Evolutionary conservation across 2,888 invertebrate species (phyloP), one percentile per base, ranked within the genome.

Genomic region (Andrena camellia): DNA sequence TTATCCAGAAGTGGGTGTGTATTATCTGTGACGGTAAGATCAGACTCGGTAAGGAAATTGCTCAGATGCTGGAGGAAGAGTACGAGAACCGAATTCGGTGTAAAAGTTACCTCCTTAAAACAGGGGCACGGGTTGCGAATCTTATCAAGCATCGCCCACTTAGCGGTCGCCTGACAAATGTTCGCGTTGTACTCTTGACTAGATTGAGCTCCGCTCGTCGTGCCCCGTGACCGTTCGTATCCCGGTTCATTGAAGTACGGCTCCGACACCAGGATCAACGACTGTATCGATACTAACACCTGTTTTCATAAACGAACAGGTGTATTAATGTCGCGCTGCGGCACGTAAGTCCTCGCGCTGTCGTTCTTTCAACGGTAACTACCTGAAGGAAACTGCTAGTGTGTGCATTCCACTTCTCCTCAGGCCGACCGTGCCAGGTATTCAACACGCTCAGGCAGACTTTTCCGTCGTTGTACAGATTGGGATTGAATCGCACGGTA

Each of bases 81-180:
- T 13, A 7, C 13, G 63, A 8, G n/a, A 42, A 29, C 7, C n/a
- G n/a, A 85, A 26, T 57, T 7, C n/a, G n/a, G 33, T 20, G 31
- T 48, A 17, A 17, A 5, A 31, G 92, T 92, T 92, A 97, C 97
- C 95, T 98, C 97, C 94, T 97, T 97, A 94, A 99, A 99, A 95
- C 98, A 98, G 57, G 97, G 97, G 93, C 97, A 97, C 5, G 99
- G 98, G 94, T 97, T 97, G 80, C 97, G 95, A 88, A 99, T 96
- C 94, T 98, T 98, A 94, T 99, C 98, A 84, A 99, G 95, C 98
- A 99, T 99, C 86, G 98, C 99, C 99, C 98, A 99, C 93, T 98
- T 97, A 85, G 98, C 98, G 87, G 98, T 98, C 10, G 98, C 98
- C 95, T 98, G 98, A 94, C 98, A 97, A 92, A 99, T 98, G 95